Evolutionary conservation across 1,140 invertebrate species (phyloP), one percentile per base, ranked within the genome.

Genomic region (Zaprionus lachaisei): DNA sequence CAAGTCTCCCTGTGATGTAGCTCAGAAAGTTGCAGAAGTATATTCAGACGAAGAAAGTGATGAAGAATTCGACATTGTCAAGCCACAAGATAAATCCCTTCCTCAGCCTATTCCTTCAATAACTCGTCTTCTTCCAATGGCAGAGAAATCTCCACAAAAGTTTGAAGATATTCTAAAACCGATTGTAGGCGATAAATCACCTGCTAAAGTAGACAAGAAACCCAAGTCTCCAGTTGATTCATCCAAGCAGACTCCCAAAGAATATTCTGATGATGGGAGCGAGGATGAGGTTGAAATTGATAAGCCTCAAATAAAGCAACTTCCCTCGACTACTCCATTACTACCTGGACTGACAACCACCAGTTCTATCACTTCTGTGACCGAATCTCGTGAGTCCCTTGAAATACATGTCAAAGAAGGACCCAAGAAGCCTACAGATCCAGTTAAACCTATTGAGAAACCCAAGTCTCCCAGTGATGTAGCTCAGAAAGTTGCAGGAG

Each of bases 201-300:
- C 20, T 20, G 11, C 9, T 20, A 64, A 63, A 56, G 20, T 56
- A 56, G 51, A 72, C 11, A 38, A 64, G 14, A 72, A 64, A 64
- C 60, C 34, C 5, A 72, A 57, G 58, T 57, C 31, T 26, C 54
- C 55, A 41, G 54, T 72, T 60, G 70, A 72, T 20, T 14, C 17
- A 51, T 34, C 51, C 41, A 69, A 69, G 38, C 57, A 54, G 15
- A 15, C n/a, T 49, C 38, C 56, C 5, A 67, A 57, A 57, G 64
- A 57, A 6, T 67, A 44, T 57, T 57, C 38, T 58, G 44, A 69
- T 14, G 47, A 54, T 54, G 49, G 54, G 17, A 54, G 62, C 5
- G 47, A 37, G 22, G 44, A 64, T 15, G 62, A 64, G 12, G 17
- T 64, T 14, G 62, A 47, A 14, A 14, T 64, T 54, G 24, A 17